These are phyloP conservation scores for Vollenhovia emeryi DNA, from an alignment of 1,140 invertebrate species.

Conservation along the genomic window DNA sequence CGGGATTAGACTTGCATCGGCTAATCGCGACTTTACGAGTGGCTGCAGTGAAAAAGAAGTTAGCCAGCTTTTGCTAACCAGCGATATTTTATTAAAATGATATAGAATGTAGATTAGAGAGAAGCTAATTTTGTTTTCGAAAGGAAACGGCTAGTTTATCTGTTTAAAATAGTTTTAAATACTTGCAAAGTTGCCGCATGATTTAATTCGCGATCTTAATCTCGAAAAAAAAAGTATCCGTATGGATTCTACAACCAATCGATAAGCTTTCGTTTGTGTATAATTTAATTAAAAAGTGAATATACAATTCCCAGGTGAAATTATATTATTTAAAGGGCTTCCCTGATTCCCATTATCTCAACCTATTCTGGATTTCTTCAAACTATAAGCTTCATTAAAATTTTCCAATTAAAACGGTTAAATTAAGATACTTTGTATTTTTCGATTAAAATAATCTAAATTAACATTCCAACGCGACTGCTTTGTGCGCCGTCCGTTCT, in stretches of 20 bases:
- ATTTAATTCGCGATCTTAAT: not conserved
- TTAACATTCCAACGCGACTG: not conserved
- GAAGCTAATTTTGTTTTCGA: not conserved
- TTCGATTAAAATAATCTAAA: constrained; percentile 47
- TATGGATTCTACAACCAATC: not conserved
- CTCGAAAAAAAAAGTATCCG: not conserved
- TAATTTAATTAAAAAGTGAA: constrained; percentile 59
- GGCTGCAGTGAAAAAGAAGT: not conserved
- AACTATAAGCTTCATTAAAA: constrained; percentile 46
- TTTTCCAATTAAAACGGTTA: constrained; percentile 31
- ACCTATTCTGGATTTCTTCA: constrained; percentile 19
- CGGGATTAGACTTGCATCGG: not conserved
- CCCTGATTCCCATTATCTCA: constrained; percentile 21
- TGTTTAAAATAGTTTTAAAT: constrained; percentile 12
- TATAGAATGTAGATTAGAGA: not conserved
- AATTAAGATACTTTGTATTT: constrained; percentile 15
- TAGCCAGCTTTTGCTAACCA: not conserved
- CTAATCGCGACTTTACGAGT: constrained; percentile 2
- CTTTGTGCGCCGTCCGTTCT: not conserved
- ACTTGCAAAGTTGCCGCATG: not conserved
- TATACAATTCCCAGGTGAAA: constrained; percentile 35
- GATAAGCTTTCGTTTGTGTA: constrained; percentile 10
- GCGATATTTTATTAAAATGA: not conserved
- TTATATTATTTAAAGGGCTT: constrained; percentile 42
- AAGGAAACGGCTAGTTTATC: not conserved